Percentiles rank a stretch among this genome's conserved stretches.
phyloP scores from a whole-genome alignment of 2,113 vertebrate genomes.

The Sander vitreus region DNA sequence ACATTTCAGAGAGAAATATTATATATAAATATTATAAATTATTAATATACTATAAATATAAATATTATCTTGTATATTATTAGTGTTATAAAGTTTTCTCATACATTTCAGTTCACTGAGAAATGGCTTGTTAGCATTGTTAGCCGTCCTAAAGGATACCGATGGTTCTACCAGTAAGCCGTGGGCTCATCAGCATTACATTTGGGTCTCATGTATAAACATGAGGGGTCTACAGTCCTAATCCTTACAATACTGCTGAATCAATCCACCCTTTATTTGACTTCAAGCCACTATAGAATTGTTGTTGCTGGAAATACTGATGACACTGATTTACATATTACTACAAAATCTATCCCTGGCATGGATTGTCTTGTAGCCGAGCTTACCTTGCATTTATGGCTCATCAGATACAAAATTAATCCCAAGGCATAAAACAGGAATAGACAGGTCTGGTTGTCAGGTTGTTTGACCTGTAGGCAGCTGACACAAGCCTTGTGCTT shows the following conservation, averaged over 20 bases:
- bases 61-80: no score
- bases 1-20: no score
- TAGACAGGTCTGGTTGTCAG: constrained; percentile 10
- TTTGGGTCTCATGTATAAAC: constrained; percentile 77
- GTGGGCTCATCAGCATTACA: constrained; percentile 67
- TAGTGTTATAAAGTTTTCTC: not conserved
- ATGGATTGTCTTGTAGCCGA: constrained; percentile 18
- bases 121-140: constrained; percentile 52
- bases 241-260: constrained; percentile 68
- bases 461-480: constrained; percentile 9
- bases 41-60: no score
- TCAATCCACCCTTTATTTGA: constrained; percentile 68
- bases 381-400: constrained; percentile 40
- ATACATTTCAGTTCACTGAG: constrained; percentile 34
- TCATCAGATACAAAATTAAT: constrained; percentile 57
- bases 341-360: constrained; percentile 40
- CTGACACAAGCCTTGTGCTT: not conserved
- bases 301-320: constrained; percentile 55
- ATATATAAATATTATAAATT: no score
- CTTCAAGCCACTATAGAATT: constrained; percentile 41
- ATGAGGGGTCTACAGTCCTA: constrained; percentile 67
- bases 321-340: constrained; percentile 67
- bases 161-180: constrained; percentile 38
- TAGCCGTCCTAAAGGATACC: constrained; percentile 57
- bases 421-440: not conserved